Evolutionary conservation across 30 jellyfish, hydroid and myxozoan genomes (phyloP).

Genomic region (Hydractinia echinata): DNA sequence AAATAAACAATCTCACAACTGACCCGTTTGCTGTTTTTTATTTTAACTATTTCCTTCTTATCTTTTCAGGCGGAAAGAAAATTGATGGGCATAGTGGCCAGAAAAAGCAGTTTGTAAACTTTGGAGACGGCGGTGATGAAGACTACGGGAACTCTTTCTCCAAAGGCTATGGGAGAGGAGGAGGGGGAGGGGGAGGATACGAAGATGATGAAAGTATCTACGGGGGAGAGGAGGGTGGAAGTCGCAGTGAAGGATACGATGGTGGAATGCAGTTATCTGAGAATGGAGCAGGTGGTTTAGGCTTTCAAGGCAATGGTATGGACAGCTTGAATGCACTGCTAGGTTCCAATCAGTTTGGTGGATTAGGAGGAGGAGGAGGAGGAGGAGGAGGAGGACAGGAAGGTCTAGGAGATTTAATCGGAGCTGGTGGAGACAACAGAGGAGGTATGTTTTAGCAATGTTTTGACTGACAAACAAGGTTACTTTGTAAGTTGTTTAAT

Average conservation of each 20-base stretch:
- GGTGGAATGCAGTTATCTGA: constrained; percentile 74
- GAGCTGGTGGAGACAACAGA: constrained; percentile 27
- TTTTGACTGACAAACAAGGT: constrained; percentile 27
- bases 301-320: constrained; percentile 43
- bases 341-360: constrained; percentile 46
- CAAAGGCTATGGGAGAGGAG: constrained; percentile 51
- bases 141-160: constrained; percentile 34
- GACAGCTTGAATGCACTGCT: constrained; percentile 57
- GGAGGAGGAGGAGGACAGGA: constrained; percentile 53
- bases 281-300: constrained; percentile 66
- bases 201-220: constrained; percentile 46
- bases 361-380: constrained; percentile 24
- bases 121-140: constrained; percentile 56
- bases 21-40: not conserved
- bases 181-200: constrained; percentile 61
- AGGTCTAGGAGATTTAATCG: constrained; percentile 24
- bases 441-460: too few relatives aligned
- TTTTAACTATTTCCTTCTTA: not conserved
- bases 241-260: constrained; percentile 16
- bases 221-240: constrained; percentile 41
- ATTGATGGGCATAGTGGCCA: constrained; percentile 28
- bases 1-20: not conserved
- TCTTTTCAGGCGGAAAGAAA: not conserved
- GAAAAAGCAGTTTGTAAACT: constrained; percentile 67
- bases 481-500: constrained; percentile 7